phyloP scores from a whole-genome alignment of 2,797 vertebrate genomes.

The Gymnodraco acuticeps region DNA sequence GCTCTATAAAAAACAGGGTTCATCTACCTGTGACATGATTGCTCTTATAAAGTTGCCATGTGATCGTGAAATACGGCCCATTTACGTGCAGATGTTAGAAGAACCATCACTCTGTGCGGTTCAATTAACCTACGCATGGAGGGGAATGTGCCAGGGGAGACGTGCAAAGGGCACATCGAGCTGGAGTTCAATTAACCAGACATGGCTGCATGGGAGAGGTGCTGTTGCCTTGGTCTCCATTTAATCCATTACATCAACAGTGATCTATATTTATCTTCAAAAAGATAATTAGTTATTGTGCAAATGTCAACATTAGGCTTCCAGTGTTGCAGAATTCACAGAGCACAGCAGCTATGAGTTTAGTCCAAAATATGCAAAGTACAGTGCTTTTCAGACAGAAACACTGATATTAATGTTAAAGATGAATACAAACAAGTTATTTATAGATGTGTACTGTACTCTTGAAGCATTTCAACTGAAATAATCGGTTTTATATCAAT shows the following conservation, averaged over 20 bases:
- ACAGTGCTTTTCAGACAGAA: not conserved
- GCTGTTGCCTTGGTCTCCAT: constrained; percentile 30
- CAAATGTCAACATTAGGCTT: constrained; percentile 19
- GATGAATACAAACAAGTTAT: not conserved
- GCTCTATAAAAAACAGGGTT: constrained; percentile 57
- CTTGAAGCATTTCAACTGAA: not conserved
- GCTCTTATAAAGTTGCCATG: constrained; percentile 59
- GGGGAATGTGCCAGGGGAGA: constrained; percentile 31
- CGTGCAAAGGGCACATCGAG: constrained; percentile 49
- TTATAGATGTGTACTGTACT: constrained; percentile 1
- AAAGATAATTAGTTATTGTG: constrained; percentile 35
- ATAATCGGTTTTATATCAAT: too few relatives aligned
- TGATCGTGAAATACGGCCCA: constrained; percentile 63
- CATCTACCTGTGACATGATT: constrained; percentile 60
- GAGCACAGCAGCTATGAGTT: not conserved
- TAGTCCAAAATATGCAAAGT: not conserved
- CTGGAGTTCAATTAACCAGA: constrained; percentile 68
- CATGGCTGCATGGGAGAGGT: constrained; percentile 28
- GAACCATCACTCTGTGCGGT: constrained; percentile 42
- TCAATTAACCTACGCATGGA: constrained; percentile 68
- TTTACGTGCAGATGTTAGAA: constrained; percentile 45
- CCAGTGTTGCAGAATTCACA: not conserved
- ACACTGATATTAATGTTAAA: not conserved
- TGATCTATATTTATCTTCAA: constrained; percentile 28
- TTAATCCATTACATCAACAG: constrained; percentile 40